Evolutionary conservation across 2,888 invertebrate genomes (phyloP).

Genomic region (Schizaphis graminum): DNA sequence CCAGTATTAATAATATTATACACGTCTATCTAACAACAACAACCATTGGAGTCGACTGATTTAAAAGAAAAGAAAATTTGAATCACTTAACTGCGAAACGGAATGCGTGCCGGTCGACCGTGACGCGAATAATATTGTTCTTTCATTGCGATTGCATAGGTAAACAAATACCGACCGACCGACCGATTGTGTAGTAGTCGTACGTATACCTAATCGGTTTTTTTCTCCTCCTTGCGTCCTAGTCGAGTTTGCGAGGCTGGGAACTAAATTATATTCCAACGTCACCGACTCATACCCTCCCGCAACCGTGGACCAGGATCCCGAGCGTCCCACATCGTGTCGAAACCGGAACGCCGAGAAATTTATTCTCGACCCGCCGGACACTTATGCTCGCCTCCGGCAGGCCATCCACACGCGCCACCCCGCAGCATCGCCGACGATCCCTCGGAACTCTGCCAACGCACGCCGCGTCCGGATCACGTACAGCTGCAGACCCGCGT

Average conservation of each 20-base stretch:
- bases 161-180: neutral
- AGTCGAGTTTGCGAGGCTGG: neutral
- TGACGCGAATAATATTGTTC: neutral
- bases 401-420: neutral
- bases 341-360: neutral
- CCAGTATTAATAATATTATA: neutral
- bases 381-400: neutral
- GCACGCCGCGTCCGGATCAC: neutral
- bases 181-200: neutral
- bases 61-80: neutral
- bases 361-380: conserved; percentile 12
- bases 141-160: neutral
- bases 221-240: neutral
- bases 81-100: neutral
- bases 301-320: neutral
- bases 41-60: neutral
- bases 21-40: neutral
- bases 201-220: neutral
- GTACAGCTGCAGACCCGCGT: conserved; percentile 26
- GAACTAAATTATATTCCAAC: neutral
- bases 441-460: neutral
- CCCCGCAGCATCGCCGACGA: neutral
- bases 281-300: neutral
- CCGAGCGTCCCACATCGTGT: neutral
- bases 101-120: conserved; percentile 2